Evolutionary conservation across 2,888 invertebrate genomes (phyloP).

Genomic region (Clusia tigrina): DNA sequence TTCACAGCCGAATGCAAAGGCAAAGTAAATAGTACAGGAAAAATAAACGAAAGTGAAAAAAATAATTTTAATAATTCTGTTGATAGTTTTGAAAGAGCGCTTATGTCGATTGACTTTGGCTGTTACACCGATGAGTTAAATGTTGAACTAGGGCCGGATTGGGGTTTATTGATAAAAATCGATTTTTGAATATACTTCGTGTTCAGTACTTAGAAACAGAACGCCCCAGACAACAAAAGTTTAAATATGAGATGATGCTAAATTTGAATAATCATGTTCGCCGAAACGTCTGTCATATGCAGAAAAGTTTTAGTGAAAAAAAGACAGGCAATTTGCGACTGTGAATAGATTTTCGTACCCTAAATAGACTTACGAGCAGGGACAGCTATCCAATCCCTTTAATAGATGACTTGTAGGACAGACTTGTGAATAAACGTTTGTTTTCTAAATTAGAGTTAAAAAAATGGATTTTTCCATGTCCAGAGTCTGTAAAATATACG

Average conservation of each 20-base stretch:
- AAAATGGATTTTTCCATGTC: constrained; percentile 14
- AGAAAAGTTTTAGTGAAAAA: constrained; percentile 22
- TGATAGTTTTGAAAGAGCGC: not conserved
- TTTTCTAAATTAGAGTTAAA: constrained; percentile 14
- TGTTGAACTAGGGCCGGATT: not conserved
- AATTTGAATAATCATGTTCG: constrained; percentile 18
- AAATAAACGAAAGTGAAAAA: not conserved
- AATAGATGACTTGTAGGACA: constrained; percentile 26
- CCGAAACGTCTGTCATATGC: constrained; percentile 26
- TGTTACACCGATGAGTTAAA: not conserved
- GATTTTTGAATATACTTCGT: not conserved
- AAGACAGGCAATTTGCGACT: constrained; percentile 22
- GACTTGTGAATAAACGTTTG: constrained; percentile 18
- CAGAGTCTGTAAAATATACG: constrained; percentile 33
- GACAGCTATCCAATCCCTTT: constrained; percentile 29
- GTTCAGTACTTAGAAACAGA: constrained; percentile 3
- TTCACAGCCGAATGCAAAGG: not conserved
- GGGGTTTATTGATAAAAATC: not conserved
- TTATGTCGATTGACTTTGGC: not conserved
- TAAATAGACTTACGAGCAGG: constrained; percentile 26
- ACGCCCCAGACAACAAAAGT: constrained; percentile 7
- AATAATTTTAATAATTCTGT: not conserved
- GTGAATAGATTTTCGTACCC: constrained; percentile 26
- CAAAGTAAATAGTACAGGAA: not conserved
- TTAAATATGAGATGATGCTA: constrained; percentile 19